Percentiles rank a stretch among this genome's conserved stretches.
These are phyloP conservation scores for Andrena praecox DNA, from an alignment of 2,888 invertebrate genomes.

Conservation along the genomic window DNA sequence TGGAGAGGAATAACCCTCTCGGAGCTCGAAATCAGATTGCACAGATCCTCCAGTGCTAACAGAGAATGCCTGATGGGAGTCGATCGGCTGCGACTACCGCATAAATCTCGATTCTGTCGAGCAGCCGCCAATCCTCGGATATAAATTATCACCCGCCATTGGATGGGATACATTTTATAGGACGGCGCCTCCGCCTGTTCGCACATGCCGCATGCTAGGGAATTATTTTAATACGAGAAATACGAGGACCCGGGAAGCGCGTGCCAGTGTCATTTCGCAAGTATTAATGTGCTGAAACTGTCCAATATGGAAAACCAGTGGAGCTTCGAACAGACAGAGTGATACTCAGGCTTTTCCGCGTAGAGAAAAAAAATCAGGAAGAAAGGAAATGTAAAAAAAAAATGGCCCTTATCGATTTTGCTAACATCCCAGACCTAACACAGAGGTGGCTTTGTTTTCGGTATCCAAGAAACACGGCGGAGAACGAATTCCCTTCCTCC, in stretches of 20 bases:
- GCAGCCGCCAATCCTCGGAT: slow-evolving; percentile 48
- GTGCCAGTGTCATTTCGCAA: background rate
- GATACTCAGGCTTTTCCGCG: background rate
- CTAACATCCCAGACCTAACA: background rate
- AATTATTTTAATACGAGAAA: slow-evolving; percentile 52
- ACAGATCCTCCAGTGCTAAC: slow-evolving; percentile 32
- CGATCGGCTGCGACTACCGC: slow-evolving; percentile 43
- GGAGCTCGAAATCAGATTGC: slow-evolving; percentile 42
- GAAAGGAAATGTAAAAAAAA: too few species aligned
- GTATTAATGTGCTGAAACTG: background rate
- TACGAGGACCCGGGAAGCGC: slow-evolving; percentile 3
- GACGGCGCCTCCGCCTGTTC: background rate
- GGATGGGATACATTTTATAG: slow-evolving; percentile 54
- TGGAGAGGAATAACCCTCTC: slow-evolving; percentile 39
- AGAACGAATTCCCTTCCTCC: background rate
- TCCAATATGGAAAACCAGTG: background rate
- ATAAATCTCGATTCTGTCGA: slow-evolving; percentile 45
- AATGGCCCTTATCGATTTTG: background rate
- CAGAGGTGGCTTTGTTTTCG: background rate
- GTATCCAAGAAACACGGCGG: background rate
- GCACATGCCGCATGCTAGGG: slow-evolving; percentile 25
- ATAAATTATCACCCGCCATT: slow-evolving; percentile 57
- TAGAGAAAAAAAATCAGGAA: too few species aligned
- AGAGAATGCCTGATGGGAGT: slow-evolving; percentile 24
- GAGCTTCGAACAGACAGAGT: background rate